Evolutionary conservation across 2,797 vertebrate genomes (phyloP), one percentile per base, ranked within the genome.

Genomic region (Chromobotia macracanthus): DNA sequence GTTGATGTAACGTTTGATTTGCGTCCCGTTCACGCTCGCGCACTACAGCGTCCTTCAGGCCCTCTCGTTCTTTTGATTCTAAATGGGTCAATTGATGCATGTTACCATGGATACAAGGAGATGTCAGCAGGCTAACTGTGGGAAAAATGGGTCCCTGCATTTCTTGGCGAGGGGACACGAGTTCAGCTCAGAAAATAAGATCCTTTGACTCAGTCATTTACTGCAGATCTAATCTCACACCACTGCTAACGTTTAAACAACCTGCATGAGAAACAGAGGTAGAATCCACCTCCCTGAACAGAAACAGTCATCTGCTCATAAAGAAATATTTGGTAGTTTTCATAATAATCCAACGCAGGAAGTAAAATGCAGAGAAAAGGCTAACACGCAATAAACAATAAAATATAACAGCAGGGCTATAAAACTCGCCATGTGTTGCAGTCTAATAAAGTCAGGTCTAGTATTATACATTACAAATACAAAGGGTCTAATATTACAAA

Each of bases 41-140:
- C 11, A 21, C 35, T 65, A 23, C 28, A 23, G 67, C 28, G 63
- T 69, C 65, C 72, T 77, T 63, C 64, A 46, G 68, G 66, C 73
- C 64, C 69, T 74, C 79, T 84, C 72, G 18, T 76, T 75, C 77
- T 76, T 72, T 75, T 56, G 46, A 28, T 69, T 82, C 82, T 87
- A 84, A 87, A 85, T 82, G 78, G 82, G 80, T 79, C 82, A 83
- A 79, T 84, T 84, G 81, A 83, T 75, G 71, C 78, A 73, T 19
- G 78, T 85, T 82, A 53, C 78, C 65, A 84, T 84, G 82, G 84
- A 73, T 77, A 87, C 82, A 51, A 44, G 63, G 64, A 83, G 63
- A 76, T 75, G 77, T 83, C 77, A 84, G 75, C 83, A 76, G 67
- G 75, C 75, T 63, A 82, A 77, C 19, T 64, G 73, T 63, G 48